A percentile compares a stretch with the other conserved stretches of the same genome.
Evolutionary conservation across 2,113 vertebrate genomes (phyloP).

Genomic region (Pterocles gutturalis): DNA sequence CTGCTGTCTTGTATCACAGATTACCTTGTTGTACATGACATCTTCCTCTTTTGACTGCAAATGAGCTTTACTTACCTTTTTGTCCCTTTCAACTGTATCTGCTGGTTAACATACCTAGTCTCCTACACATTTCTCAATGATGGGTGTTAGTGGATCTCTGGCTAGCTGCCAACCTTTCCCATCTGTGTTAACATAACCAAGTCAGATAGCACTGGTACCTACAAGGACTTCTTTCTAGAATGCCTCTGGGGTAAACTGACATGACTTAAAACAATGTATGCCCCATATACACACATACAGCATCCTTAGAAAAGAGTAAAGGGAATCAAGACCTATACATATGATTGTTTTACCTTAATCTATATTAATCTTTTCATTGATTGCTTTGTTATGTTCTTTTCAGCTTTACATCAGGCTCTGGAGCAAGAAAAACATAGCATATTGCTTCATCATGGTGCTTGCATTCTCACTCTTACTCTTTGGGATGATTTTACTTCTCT

Average conservation of each 20-base stretch:
- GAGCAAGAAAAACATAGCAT: background rate
- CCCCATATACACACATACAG: rapidly evolving
- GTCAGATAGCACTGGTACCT: background rate
- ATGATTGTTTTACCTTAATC: background rate
- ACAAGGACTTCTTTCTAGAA: background rate
- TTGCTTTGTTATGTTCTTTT: background rate
- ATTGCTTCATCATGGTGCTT: background rate
- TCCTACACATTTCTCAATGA: background rate
- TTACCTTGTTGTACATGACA: background rate
- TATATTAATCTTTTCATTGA: background rate
- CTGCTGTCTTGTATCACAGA: background rate
- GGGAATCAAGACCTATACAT: background rate
- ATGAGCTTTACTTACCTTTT: background rate
- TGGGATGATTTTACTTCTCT: background rate
- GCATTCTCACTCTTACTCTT: background rate
- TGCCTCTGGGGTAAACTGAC: rapidly evolving
- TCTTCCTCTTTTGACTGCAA: background rate
- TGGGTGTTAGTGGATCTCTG: background rate
- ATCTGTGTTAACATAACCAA: background rate
- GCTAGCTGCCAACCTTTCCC: background rate
- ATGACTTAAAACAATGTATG: background rate
- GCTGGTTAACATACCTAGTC: background rate
- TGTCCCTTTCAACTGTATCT: background rate
- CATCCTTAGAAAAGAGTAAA: background rate
- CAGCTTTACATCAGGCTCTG: background rate